phyloP scores from a whole-genome alignment of 2,797 vertebrate species.

The Aphelocoma californica region DNA sequence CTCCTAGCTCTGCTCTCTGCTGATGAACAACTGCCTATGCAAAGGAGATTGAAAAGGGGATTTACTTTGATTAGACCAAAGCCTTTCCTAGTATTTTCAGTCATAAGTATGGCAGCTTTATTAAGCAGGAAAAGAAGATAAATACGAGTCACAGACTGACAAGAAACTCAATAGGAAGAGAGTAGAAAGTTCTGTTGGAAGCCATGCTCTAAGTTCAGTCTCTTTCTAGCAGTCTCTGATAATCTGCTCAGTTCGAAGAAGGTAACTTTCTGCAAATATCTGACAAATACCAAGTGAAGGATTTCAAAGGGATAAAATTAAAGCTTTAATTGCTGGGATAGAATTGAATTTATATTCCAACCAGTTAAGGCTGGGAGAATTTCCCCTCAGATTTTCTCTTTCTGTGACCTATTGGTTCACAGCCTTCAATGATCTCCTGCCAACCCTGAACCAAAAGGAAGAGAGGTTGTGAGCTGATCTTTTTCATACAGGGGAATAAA shows the following conservation, averaged over 20 bases:
- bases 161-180: background rate
- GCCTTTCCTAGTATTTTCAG: background rate
- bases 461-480: background rate
- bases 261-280: background rate
- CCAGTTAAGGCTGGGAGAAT: background rate
- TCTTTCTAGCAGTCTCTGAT: background rate
- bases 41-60: conserved; percentile 21
- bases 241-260: background rate
- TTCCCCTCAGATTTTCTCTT: background rate
- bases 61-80: conserved; percentile 46
- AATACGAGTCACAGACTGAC: background rate
- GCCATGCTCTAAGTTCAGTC: background rate
- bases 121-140: conserved; percentile 34
- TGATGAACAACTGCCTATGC: background rate
- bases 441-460: background rate
- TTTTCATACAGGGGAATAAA: background rate
- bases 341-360: background rate
- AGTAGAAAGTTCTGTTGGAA: background rate
- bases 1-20: background rate
- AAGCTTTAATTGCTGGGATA: conserved; percentile 1
- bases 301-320: background rate
- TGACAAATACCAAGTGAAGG: conserved; percentile 2
- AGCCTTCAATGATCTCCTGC: background rate
- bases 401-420: background rate
- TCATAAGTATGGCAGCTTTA: background rate